Percentiles rank a stretch among this genome's conserved stretches.
Evolutionary conservation across 2,797 vertebrate genomes (phyloP).

Genomic region (Rhabdomys pumilio): DNA sequence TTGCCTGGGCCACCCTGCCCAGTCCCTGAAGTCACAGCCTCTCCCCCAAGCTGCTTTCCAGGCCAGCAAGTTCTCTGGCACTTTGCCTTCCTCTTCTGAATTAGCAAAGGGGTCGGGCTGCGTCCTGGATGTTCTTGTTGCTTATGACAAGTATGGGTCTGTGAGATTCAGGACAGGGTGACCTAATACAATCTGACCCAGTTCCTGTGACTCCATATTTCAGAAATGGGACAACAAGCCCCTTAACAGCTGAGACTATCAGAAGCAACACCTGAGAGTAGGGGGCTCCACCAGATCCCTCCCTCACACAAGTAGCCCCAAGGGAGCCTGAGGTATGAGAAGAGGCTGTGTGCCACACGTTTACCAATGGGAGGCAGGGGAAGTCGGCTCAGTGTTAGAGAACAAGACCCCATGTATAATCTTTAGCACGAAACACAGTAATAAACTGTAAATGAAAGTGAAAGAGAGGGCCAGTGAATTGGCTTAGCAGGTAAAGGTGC

Average conservation of each 20-base stretch:
- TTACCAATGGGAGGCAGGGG: too few relatives aligned
- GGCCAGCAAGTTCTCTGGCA: background rate
- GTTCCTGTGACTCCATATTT: background rate
- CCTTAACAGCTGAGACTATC: background rate
- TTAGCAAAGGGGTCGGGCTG: constrained; percentile 39
- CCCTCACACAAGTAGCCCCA: background rate
- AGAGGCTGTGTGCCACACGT: background rate
- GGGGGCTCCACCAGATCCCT: background rate
- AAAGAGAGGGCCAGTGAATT: background rate
- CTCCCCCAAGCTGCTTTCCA: background rate
- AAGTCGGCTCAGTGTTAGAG: background rate
- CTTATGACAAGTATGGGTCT: constrained; percentile 35
- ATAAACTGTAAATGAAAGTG: background rate
- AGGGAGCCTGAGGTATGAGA: background rate
- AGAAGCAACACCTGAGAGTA: background rate
- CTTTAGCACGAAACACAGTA: background rate
- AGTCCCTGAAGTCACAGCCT: background rate
- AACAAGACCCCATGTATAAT: too few relatives aligned
- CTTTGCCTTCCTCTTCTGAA: constrained; percentile 25
- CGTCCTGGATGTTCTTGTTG: background rate
- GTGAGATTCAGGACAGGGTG: background rate
- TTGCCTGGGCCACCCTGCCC: background rate
- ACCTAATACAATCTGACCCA: constrained; percentile 9
- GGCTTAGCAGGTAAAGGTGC: background rate
- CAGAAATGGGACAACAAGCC: background rate